Base-by-base conservation (phyloP, 2,888 invertebrate genomes). In the Trissolcus brochymenae region DNA sequence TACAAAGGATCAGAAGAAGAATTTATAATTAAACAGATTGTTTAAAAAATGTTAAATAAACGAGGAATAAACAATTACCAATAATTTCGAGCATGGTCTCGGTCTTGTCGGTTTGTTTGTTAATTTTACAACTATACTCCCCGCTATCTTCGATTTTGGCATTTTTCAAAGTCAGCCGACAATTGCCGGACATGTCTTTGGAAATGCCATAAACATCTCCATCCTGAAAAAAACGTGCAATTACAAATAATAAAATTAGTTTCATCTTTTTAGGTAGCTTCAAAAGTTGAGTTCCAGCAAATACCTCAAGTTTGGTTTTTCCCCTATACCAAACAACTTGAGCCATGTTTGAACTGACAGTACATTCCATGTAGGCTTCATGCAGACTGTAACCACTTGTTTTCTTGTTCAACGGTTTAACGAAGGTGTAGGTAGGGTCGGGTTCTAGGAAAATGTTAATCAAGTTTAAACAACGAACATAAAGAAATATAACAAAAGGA, bases 301-400 rank as follows among this genome's bases (percentile, higher is more conserved):
- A 80, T 82, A 91, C 91, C 83, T 92, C 91, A 50, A 98, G 86
- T 87, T 95, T 95, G 19, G 91, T 92, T 40, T 94, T 94, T 83
- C 93, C 96, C 88, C 94, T 95, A 90, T 93, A 96, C 98, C 99
- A 99, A 60, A 94, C 93, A n/a, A 99, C 95, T 82, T 94, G 94
- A 7, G 99, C 99, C 90, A 98, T 93, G 83, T 95, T 96, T 87
- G 95, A 98, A 86, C 96, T 98, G 53, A 99, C 95, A 43, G 95
- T 93, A 90, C 99, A 99, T 89, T 99, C 98, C 82, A 99, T 91
- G 71, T 94, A 92, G 0, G 94, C 93, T 88, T 98, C 98, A 88
- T 98, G 98, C 83, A 94, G 93, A 0, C 96, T 94, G 87, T 95
- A 98, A 17, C 98, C 97, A 84, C 96, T 96, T 53, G 94, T 93